phyloP scores from a whole-genome alignment of 92 coral and sea anemone genomes.

The Parazoanthus darwini region DNA sequence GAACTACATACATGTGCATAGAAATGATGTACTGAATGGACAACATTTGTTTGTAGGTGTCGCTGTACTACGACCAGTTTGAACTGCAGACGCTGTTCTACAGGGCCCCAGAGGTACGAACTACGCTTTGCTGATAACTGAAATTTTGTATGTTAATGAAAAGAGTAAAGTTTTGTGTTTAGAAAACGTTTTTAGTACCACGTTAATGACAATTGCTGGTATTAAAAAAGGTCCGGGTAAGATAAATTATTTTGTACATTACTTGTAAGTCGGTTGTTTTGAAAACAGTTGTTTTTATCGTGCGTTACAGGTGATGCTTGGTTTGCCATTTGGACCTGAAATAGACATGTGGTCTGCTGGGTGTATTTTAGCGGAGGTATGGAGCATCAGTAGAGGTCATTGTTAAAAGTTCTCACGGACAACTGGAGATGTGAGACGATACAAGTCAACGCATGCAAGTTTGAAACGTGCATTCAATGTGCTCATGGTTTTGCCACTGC shows the following conservation, averaged over 20 bases:
- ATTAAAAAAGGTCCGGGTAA: not conserved
- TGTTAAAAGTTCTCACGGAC: not conserved
- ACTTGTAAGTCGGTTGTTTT: not conserved
- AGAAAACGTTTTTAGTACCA: too few relatives aligned
- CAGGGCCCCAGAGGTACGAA: conserved; percentile 91
- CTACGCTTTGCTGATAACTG: not conserved
- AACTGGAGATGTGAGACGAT: too few relatives aligned
- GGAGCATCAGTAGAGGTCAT: not conserved
- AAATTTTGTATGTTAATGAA: too few relatives aligned
- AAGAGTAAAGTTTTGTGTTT: too few relatives aligned
- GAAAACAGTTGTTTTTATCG: not conserved
- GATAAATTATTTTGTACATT: too few relatives aligned
- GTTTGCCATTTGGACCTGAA: conserved; percentile 92
- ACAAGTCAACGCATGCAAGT: too few relatives aligned
- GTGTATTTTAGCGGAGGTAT: conserved; percentile 90
- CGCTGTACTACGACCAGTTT: conserved; percentile 87
- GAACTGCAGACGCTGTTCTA: conserved; percentile 92
- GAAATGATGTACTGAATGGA: not conserved
- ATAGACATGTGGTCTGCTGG: conserved; percentile 98
- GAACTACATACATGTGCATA: not conserved
- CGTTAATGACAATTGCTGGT: too few relatives aligned
- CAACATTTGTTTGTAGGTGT: conserved; percentile 64
- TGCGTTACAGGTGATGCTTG: conserved; percentile 83
- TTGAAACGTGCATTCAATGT: too few relatives aligned
- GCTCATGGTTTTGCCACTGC: too few relatives aligned